These are phyloP conservation scores for Pogoniulus pusillus DNA, from an alignment of 2,797 vertebrate species.

Conservation along the genomic window DNA sequence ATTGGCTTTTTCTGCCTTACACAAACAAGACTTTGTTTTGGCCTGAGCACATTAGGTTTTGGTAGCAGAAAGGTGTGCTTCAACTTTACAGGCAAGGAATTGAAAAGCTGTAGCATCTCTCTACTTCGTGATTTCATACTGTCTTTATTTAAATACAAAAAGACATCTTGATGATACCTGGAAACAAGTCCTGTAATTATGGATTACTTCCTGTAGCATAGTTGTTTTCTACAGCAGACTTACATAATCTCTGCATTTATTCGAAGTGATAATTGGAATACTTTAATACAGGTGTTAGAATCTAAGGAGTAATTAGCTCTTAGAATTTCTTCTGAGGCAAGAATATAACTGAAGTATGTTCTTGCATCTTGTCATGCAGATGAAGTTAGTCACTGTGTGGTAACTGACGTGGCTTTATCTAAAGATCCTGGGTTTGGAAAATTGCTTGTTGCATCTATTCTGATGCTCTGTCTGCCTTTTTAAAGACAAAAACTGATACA, in stretches of 20 bases:
- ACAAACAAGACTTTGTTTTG: neutral
- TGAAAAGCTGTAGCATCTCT: neutral
- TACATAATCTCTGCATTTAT: neutral
- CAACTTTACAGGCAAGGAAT: rapidly evolving
- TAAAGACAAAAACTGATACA: neutral
- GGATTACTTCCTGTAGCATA: neutral
- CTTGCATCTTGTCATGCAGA: neutral
- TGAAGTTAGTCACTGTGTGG: neutral
- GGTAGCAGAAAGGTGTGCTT: neutral
- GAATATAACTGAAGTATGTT: neutral
- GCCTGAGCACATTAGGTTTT: rapidly evolving
- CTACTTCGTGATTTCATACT: neutral
- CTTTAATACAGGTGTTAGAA: neutral
- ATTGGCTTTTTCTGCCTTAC: neutral
- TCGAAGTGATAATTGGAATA: rapidly evolving
- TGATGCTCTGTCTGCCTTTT: neutral
- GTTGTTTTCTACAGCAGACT: neutral
- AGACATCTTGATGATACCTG: neutral
- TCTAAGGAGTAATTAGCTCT: neutral
- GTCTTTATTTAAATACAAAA: neutral
- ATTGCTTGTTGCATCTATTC: rapidly evolving
- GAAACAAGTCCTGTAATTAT: neutral
- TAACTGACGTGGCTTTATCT: neutral
- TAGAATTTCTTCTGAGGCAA: neutral
- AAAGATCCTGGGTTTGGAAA: neutral